Base-by-base conservation (phyloP, 2,797 vertebrate species). In the Phataginus tricuspis region DNA sequence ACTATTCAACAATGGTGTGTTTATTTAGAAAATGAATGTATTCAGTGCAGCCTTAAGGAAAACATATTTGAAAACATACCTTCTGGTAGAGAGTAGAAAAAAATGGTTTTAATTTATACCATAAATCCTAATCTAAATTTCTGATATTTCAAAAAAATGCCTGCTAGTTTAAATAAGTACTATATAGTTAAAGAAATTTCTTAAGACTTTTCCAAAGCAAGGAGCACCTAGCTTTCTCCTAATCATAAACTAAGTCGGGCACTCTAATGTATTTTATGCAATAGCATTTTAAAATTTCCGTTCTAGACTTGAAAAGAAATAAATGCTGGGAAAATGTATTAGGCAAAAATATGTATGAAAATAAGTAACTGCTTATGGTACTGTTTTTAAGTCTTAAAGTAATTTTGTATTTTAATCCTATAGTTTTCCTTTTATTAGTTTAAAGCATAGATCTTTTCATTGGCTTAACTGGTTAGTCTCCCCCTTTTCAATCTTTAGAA, bases 11-110 rank as follows among this genome's bases (percentile, higher is more conserved):
- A 83, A 12, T 11, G 25, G 13, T 78, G 45, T 92, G 49, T 86
- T 82, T 90, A 83, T 71, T 84, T 87, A 45, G 55, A 18, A 93
- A 95, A 94, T 61, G n/a, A 91, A 87, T 95, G 19, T 34, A 82
- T 79, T 89, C 53, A 68, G 34, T 74, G 74, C 51, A 71, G 4
- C 23, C 23, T 90, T 1, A 27, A 71, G 66, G 39, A 31, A 92
- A 68, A 85, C 80, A 37, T 80, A 78, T 92, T 95, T 63, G 39
- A 42, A 51, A 64, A 45, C 15, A 23, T 72, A 69, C 37, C n/a
- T 75, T 49, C 29, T 80, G 12, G n/a, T 74, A 80, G 42, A 68
- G 12, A 79, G 77, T 75, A 61, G 8, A 49, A 85, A 80, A 93
- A 75, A 27, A 80, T 8, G 82, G 31, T 79, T 95, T 88, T 77